Conservation (phyloP, 2,113 vertebrate species). For the Pyxicephalus adspersus region DNA sequence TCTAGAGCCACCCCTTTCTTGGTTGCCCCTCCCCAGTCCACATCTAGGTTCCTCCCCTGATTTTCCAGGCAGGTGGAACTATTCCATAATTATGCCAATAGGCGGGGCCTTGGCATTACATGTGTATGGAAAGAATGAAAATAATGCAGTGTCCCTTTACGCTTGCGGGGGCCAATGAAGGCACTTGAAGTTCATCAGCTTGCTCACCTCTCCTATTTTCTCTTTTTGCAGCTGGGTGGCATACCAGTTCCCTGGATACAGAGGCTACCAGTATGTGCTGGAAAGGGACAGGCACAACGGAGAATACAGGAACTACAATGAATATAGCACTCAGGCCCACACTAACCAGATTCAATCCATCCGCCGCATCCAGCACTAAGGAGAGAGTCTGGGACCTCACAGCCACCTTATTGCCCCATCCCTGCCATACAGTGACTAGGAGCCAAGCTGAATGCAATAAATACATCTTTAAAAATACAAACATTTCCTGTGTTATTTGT, state of each 20-base stretch:
- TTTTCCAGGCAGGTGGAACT: too few species aligned
- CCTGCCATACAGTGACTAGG: not conserved
- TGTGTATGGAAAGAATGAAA: too few species aligned
- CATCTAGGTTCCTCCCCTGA: too few species aligned
- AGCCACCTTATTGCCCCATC: not conserved
- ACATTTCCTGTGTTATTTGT: not conserved
- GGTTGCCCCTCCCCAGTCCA: too few species aligned
- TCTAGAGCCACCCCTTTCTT: too few species aligned
- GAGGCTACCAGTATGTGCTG: conserved; percentile 95
- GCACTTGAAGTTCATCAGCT: not conserved
- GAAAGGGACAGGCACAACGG: conserved; percentile 91
- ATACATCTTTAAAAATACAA: conserved; percentile 30
- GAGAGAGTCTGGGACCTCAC: not conserved
- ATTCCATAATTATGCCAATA: too few species aligned
- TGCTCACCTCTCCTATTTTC: conserved; percentile 12
- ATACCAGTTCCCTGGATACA: conserved; percentile 96
- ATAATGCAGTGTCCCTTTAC: not conserved
- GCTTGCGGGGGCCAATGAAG: not conserved
- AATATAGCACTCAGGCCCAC: conserved; percentile 93
- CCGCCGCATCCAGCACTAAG: conserved; percentile 92
- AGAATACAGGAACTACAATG: conserved; percentile 91
- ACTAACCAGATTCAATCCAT: conserved; percentile 97
- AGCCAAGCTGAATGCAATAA: conserved; percentile 22
- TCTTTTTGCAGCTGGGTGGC: conserved; percentile 85
- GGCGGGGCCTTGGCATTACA: too few species aligned